phyloP scores from a whole-genome alignment of 1,140 invertebrate genomes.

The Drosophila pandora region DNA sequence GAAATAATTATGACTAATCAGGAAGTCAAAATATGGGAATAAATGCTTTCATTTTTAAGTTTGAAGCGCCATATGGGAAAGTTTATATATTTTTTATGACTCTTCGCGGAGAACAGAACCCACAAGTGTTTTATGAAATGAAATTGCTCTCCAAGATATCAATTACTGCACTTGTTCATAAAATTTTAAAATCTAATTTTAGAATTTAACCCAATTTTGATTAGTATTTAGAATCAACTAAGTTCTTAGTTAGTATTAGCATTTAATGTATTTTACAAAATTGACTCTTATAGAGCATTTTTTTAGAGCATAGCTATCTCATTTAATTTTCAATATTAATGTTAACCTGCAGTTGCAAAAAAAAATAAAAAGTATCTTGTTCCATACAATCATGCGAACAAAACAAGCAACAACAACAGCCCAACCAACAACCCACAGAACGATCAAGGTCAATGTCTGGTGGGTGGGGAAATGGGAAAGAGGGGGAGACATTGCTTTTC shows the following conservation, averaged over 20 bases:
- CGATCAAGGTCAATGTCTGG: constrained; percentile 80
- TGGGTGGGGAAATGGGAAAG: constrained; percentile 29
- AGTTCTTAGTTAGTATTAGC: too few species aligned
- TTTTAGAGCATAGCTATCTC: neutral
- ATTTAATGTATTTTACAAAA: too few species aligned
- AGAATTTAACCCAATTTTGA: neutral
- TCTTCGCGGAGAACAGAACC: constrained; percentile 1
- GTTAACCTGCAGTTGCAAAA: neutral
- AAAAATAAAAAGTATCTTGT: constrained; percentile 2
- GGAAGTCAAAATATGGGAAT: too few species aligned
- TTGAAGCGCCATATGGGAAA: neutral
- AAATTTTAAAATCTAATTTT: neutral
- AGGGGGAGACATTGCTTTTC: constrained; percentile 23
- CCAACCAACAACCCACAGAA: constrained; percentile 41
- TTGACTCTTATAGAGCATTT: too few species aligned
- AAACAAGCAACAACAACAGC: constrained; percentile 17
- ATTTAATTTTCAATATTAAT: neutral
- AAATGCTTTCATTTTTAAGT: neutral
- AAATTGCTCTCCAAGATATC: constrained; percentile 4
- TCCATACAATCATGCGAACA: constrained; percentile 9
- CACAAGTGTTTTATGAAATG: constrained; percentile 10
- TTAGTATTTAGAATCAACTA: neutral
- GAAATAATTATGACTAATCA: too few species aligned
- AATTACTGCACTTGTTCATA: constrained; percentile 8
- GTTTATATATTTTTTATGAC: neutral